These are phyloP conservation scores for Alligator mississippiensis DNA, from an alignment of 2,113 vertebrate genomes.

Conservation along the genomic window DNA sequence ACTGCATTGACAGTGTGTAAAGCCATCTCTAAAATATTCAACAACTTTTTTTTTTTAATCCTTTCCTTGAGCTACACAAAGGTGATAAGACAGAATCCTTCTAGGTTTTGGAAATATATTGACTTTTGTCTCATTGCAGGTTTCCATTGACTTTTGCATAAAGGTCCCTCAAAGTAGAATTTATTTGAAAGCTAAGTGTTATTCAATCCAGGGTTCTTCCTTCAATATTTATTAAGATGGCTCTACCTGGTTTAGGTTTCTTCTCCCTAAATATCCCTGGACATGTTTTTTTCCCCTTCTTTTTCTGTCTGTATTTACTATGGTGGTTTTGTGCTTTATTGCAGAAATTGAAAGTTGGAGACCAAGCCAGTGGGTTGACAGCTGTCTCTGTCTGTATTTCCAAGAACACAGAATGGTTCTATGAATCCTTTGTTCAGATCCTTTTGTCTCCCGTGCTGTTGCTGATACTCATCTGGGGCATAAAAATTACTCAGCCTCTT, in stretches of 20 bases:
- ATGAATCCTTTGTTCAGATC: neutral
- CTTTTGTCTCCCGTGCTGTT: neutral
- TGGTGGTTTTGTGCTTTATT: neutral
- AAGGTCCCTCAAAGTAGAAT: neutral
- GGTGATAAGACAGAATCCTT: accelerated
- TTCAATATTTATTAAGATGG: neutral
- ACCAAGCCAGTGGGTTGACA: too few relatives aligned
- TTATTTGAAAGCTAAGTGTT: neutral
- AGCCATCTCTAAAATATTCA: neutral
- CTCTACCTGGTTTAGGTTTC: constrained; percentile 9
- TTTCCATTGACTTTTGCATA: neutral
- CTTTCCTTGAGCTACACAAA: neutral
- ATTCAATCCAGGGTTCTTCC: neutral
- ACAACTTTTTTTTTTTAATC: neutral
- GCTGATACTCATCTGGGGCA: neutral
- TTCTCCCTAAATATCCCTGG: neutral
- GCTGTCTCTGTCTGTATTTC: neutral
- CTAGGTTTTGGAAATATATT: neutral
- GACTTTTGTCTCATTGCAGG: accelerated
- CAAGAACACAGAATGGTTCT: neutral
- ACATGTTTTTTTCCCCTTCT: neutral
- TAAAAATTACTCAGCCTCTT: neutral
- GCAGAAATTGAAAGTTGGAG: neutral
- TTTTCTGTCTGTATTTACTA: neutral
- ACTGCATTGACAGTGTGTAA: neutral